phyloP scores from a whole-genome alignment of 2,888 invertebrate species.

The Ochropleura plecta region DNA sequence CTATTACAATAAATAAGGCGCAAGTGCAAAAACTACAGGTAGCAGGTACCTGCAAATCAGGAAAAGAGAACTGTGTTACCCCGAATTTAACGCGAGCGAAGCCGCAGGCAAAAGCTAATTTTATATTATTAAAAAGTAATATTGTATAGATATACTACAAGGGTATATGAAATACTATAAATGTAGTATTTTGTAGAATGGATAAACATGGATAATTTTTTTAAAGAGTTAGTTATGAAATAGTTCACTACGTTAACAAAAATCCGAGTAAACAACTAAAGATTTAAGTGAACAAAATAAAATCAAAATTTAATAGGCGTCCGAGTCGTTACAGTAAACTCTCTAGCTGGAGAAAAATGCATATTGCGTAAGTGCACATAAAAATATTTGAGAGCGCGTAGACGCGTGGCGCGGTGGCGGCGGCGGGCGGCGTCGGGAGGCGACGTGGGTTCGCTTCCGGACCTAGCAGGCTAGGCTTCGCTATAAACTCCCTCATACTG shows the following conservation, averaged over 20 bases:
- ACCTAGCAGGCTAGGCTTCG: conserved; percentile 74
- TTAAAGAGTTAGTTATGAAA: background rate
- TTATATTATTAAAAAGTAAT: too few relatives aligned
- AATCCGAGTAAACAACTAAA: conserved; percentile 14
- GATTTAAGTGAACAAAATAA: conserved; percentile 28
- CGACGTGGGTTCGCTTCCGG: conserved; percentile 77
- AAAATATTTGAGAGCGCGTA: conserved; percentile 69
- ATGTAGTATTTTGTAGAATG: background rate
- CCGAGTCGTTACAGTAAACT: conserved; percentile 50
- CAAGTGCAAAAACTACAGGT: too few relatives aligned
- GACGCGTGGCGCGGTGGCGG: conserved; percentile 58
- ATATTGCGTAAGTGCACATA: conserved; percentile 66
- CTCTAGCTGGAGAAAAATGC: conserved; percentile 48
- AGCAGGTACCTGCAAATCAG: too few relatives aligned
- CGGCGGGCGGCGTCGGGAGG: conserved; percentile 54
- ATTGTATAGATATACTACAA: too few relatives aligned
- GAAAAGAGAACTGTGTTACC: too few relatives aligned
- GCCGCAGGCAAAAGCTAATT: too few relatives aligned
- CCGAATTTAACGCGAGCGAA: too few relatives aligned
- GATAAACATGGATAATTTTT: background rate
- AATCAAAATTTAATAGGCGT: conserved; percentile 43
- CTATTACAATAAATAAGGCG: too few relatives aligned
- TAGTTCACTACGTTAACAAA: background rate
- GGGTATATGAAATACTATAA: too few relatives aligned
- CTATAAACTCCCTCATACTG: conserved; percentile 82